Evolutionary conservation across 2,797 vertebrate species (phyloP).

Genomic region (Trachurus trachurus): DNA sequence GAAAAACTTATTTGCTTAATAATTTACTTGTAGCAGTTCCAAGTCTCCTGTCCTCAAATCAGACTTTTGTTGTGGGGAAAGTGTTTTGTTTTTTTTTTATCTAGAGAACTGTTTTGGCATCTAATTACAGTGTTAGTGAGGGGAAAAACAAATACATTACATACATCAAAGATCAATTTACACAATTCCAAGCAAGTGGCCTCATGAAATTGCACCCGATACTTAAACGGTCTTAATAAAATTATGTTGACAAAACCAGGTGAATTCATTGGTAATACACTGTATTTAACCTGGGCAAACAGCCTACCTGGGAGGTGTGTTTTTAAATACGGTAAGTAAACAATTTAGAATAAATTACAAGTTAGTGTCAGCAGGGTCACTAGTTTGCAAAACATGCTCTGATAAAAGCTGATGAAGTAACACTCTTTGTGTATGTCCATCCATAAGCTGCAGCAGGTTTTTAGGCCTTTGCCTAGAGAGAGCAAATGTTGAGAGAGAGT

Average conservation of each 20-base stretch:
- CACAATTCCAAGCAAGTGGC: neutral
- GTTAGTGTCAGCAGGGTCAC: neutral
- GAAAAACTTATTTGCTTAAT: too few species aligned
- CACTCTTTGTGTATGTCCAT: constrained; percentile 24
- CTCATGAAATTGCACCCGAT: neutral
- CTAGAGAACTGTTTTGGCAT: neutral
- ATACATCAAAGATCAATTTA: constrained; percentile 12
- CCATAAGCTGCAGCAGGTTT: constrained; percentile 44
- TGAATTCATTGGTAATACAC: constrained; percentile 6
- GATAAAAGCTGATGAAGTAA: constrained; percentile 16
- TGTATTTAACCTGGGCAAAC: neutral
- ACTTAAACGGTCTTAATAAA: neutral
- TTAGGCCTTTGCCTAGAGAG: constrained; percentile 32
- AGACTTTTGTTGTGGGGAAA: neutral
- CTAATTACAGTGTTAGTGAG: neutral
- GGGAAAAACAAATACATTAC: neutral
- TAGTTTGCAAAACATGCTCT: constrained; percentile 9
- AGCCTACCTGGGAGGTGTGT: neutral
- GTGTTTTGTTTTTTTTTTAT: neutral
- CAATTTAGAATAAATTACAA: constrained; percentile 1
- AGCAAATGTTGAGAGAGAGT: constrained; percentile 64
- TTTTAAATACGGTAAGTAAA: neutral
- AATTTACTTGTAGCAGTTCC: neutral
- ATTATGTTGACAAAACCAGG: neutral
- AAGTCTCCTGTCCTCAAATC: neutral